A percentile compares a stretch with the other conserved stretches of the same genome.
phyloP scores from a whole-genome alignment of 2,888 invertebrate genomes.

The Archips crataeganus region DNA sequence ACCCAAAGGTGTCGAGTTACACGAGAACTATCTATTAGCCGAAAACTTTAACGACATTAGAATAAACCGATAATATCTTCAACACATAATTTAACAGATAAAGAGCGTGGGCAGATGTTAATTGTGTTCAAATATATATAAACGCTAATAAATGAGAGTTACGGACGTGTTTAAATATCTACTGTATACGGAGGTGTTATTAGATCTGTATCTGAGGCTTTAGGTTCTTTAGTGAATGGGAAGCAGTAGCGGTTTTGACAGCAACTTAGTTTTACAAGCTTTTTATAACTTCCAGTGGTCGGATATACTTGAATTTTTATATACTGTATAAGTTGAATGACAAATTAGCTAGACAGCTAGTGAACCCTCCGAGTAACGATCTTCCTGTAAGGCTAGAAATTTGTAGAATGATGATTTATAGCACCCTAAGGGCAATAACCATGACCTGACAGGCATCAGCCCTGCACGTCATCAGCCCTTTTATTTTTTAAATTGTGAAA shows the following conservation, averaged over 20 bases:
- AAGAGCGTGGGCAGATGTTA: slow-evolving; percentile 46
- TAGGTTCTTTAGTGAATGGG: neutral
- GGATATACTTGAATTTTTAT: too few relatives aligned
- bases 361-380: too few relatives aligned
- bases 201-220: slow-evolving; percentile 10
- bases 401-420: too few relatives aligned
- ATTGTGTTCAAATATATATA: slow-evolving; percentile 38
- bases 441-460: too few relatives aligned
- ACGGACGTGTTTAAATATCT: slow-evolving; percentile 11
- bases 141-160: slow-evolving; percentile 35
- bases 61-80: slow-evolving; percentile 69
- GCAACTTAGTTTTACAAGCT: neutral
- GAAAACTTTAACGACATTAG: slow-evolving; percentile 70
- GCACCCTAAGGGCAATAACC: too few relatives aligned
- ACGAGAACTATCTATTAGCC: slow-evolving; percentile 72
- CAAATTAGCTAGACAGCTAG: too few relatives aligned
- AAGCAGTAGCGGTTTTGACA: neutral
- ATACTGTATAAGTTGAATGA: too few relatives aligned
- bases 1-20: slow-evolving; percentile 72
- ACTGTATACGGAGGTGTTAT: slow-evolving; percentile 28
- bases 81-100: slow-evolving; percentile 66
- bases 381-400: too few relatives aligned
- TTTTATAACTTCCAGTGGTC: too few relatives aligned
- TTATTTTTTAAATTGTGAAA: too few relatives aligned
- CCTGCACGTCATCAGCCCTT: too few relatives aligned